phyloP scores from a whole-genome alignment of 2,888 invertebrate species.

The Geotrupes spiniger region DNA sequence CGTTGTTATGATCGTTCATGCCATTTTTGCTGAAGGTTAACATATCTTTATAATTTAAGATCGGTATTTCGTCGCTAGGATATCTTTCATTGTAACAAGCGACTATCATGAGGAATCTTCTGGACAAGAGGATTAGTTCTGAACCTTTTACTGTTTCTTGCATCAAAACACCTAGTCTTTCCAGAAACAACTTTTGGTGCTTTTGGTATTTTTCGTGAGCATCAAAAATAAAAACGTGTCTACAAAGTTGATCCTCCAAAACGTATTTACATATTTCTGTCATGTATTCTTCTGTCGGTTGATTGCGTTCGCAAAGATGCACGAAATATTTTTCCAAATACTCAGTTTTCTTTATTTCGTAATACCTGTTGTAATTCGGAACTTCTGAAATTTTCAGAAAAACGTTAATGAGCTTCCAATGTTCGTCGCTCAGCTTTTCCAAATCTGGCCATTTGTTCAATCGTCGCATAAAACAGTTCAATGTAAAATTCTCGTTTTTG shows the following conservation, averaged over 20 bases:
- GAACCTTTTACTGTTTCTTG: not conserved
- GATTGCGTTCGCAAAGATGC: not conserved
- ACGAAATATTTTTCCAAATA: slow-evolving; percentile 4
- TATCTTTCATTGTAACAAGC: not conserved
- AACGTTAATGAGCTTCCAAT: slow-evolving; percentile 3
- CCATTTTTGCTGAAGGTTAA: not conserved
- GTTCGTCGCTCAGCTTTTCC: not conserved
- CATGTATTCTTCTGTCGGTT: not conserved
- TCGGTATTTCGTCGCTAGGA: slow-evolving; percentile 2
- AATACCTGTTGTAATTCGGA: not conserved
- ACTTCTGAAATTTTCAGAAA: not conserved
- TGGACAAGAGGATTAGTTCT: not conserved
- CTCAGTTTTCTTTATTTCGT: not conserved
- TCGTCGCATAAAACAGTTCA: not conserved
- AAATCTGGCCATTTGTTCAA: not conserved
- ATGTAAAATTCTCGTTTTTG: slow-evolving; percentile 9
- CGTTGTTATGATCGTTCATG: not conserved
- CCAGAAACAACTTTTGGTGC: not conserved
- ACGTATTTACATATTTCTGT: slow-evolving; percentile 2
- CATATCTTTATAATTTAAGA: not conserved
- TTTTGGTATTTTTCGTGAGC: not conserved
- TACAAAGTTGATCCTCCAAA: not conserved
- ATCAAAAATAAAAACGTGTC: not conserved
- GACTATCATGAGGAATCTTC: not conserved
- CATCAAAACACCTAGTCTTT: slow-evolving; percentile 2